Evolutionary conservation across 2,113 vertebrate species (phyloP).

Genomic region (Tragulus kanchil): DNA sequence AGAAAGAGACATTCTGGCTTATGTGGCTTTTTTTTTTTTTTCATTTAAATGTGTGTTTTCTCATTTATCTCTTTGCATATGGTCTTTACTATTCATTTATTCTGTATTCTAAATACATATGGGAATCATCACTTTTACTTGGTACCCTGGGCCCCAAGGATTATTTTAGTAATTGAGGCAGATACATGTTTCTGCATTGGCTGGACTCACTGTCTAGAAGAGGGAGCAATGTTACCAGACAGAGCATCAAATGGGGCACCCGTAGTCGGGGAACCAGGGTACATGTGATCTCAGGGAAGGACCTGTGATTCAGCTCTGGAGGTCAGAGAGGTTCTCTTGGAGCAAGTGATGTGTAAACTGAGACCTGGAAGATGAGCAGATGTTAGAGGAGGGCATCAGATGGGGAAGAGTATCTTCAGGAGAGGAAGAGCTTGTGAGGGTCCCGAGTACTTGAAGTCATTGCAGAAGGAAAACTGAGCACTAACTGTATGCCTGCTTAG

Average conservation of each 20-base stretch:
- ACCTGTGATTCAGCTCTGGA: not conserved
- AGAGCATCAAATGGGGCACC: not conserved
- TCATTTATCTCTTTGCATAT: not conserved
- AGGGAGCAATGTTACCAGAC: not conserved
- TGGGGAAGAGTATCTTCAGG: not conserved
- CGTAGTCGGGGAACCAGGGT: not conserved
- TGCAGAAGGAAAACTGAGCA: not conserved
- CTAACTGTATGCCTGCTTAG: not conserved
- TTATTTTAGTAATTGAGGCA: not conserved
- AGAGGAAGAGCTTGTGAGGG: not conserved
- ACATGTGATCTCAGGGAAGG: not conserved
- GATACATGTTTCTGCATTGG: not conserved
- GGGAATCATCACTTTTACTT: constrained; percentile 2
- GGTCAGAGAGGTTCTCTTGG: not conserved
- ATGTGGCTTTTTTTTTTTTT: not conserved
- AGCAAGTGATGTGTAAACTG: not conserved
- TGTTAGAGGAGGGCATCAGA: not conserved
- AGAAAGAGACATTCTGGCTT: not conserved
- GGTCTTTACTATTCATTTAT: not conserved
- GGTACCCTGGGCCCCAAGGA: not conserved
- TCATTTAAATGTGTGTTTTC: not conserved
- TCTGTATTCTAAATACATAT: constrained; percentile 55
- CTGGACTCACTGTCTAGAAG: not conserved
- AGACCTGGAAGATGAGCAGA: not conserved
- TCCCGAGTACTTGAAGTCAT: not conserved